Percentiles rank a stretch among this genome's conserved stretches.
phyloP scores from a whole-genome alignment of 2,113 vertebrate genomes.

The Notarius quadriscutis region DNA sequence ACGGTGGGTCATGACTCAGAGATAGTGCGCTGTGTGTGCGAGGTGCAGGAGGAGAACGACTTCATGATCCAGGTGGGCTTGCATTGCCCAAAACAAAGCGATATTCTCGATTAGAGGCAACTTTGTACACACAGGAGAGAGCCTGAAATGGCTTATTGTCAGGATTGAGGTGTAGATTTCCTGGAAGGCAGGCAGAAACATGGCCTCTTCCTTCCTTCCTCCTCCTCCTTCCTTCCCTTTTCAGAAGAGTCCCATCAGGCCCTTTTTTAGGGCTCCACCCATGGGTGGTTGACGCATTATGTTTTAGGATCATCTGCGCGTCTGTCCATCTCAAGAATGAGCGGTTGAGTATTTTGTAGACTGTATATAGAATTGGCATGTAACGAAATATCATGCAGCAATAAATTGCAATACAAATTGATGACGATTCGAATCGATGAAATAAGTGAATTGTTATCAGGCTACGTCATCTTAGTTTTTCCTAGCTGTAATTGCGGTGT shows the following conservation, averaged over 20 bases:
- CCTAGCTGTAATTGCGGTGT: no score
- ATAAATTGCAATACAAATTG: no score
- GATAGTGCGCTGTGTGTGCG: slow-evolving; percentile 92
- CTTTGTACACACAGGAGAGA: not conserved
- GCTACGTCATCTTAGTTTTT: no score
- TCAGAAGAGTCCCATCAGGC: not conserved
- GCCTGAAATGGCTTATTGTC: not conserved
- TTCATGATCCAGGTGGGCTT: slow-evolving; percentile 95
- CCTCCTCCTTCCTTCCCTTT: not conserved
- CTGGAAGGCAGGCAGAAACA: not conserved
- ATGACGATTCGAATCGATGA: no score
- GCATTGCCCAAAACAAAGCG: not conserved
- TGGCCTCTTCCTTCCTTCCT: not conserved
- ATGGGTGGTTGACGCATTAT: not conserved
- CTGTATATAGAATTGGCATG: not conserved
- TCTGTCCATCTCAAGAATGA: not conserved
- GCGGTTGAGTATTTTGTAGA: not conserved
- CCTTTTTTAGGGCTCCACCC: no score
- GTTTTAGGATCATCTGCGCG: not conserved
- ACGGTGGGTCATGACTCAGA: slow-evolving; percentile 80
- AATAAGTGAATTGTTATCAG: no score
- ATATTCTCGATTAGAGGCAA: not conserved
- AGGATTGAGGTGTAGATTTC: not conserved
- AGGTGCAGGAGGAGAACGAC: slow-evolving; percentile 95
- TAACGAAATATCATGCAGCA: no score